Evolutionary conservation across 2,797 vertebrate species (phyloP).

Genomic region (Rhabdomys pumilio): DNA sequence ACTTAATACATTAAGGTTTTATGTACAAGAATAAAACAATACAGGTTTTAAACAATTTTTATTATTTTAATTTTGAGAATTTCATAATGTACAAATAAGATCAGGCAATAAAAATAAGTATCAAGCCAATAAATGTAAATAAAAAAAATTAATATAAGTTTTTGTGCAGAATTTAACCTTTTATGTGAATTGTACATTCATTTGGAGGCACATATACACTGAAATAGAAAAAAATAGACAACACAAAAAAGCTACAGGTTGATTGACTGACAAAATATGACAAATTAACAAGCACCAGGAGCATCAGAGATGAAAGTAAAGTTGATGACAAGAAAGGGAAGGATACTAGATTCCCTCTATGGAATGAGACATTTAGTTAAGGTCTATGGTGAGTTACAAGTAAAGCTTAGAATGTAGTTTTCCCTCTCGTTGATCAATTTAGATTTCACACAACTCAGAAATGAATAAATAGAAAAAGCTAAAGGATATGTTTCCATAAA

Average conservation of each 20-base stretch:
- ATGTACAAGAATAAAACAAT: not conserved
- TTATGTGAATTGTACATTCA: not conserved
- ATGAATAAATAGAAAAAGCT: not conserved
- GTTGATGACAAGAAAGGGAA: not conserved
- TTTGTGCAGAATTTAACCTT: not conserved
- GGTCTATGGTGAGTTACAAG: not conserved
- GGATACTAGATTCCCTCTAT: not conserved
- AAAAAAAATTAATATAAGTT: not conserved
- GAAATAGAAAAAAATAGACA: not conserved
- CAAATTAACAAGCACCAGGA: not conserved
- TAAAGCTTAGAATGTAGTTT: not conserved
- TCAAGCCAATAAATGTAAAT: not conserved
- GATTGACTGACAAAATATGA: not conserved
- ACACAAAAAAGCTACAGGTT: not conserved
- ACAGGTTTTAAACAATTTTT: not conserved
- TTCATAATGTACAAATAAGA: not conserved
- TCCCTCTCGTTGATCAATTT: too few relatives aligned
- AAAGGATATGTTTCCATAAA: not conserved
- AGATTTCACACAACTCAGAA: not conserved
- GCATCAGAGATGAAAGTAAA: not conserved
- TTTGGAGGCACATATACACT: not conserved
- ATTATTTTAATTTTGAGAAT: not conserved
- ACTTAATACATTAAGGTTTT: not conserved
- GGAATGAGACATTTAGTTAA: too few relatives aligned
- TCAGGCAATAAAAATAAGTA: not conserved